Conservation (phyloP, 2,797 vertebrate genomes). For the Vespertilio murinus region DNA sequence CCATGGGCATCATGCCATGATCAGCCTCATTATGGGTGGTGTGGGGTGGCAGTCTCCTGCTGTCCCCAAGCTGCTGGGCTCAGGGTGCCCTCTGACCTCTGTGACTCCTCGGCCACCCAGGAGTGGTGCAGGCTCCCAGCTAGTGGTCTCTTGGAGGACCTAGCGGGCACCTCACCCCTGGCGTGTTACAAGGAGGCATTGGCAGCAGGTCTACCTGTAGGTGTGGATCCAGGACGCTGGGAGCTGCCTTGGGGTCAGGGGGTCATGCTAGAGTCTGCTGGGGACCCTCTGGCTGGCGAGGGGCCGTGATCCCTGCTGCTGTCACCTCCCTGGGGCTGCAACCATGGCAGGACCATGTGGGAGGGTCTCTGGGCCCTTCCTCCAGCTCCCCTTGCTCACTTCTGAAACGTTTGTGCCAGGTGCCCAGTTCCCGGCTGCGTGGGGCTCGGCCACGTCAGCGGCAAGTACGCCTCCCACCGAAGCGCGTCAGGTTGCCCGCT, state of each 20-base stretch:
- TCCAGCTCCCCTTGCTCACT: neutral
- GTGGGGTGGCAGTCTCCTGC: neutral
- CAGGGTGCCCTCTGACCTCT: neutral
- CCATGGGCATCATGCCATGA: too few relatives aligned
- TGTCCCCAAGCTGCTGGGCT: neutral
- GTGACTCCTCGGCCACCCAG: neutral
- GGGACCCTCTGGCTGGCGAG: neutral
- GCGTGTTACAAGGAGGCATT: too few relatives aligned
- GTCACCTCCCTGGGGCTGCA: neutral
- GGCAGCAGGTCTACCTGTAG: neutral
- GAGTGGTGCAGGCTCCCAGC: neutral
- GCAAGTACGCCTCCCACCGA: slow-evolving; percentile 97
- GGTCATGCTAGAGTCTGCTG: neutral
- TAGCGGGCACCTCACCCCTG: neutral
- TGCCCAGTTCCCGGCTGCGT: slow-evolving; percentile 98
- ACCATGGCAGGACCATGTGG: neutral
- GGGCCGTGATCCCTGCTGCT: neutral
- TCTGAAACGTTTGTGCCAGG: slow-evolving; percentile 81
- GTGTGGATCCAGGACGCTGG: neutral
- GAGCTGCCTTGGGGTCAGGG: neutral
- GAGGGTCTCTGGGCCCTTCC: neutral
- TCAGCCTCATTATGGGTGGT: neutral
- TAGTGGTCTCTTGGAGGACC: neutral
- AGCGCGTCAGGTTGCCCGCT: slow-evolving; percentile 97
- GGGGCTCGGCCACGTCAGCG: slow-evolving; percentile 97